A percentile compares a stretch with the other conserved stretches of the same genome.
These are phyloP conservation scores for Caradrina clavipalpis DNA, from an alignment of 2,888 invertebrate species.

Conservation along the genomic window DNA sequence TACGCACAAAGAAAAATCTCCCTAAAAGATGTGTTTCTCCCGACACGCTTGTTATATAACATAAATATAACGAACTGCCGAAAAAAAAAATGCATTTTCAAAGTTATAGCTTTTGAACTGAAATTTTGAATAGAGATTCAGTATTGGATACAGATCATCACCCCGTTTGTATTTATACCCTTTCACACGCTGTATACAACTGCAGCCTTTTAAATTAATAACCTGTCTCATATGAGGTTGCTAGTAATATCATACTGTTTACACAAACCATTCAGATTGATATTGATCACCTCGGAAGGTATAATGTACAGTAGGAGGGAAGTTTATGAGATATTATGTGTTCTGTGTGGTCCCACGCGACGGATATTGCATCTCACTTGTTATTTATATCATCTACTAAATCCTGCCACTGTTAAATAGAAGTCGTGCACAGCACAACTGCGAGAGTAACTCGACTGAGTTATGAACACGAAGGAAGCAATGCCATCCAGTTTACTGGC, in stretches of 20 bases:
- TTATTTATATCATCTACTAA: constrained; percentile 36
- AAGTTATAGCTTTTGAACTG: too few relatives aligned
- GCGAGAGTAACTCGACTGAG: constrained; percentile 12
- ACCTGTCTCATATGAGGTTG: constrained; percentile 6
- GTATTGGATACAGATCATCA: too few relatives aligned
- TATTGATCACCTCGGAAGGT: constrained; percentile 43
- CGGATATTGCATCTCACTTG: constrained; percentile 33
- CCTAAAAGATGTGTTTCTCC: too few relatives aligned
- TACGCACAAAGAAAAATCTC: too few relatives aligned
- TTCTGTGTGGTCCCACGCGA: constrained; percentile 22
- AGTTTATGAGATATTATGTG: constrained; percentile 48
- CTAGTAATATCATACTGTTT: constrained; percentile 10
- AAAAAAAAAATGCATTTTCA: too few relatives aligned
- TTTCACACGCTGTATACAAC: neutral
- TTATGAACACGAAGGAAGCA: constrained; percentile 16
- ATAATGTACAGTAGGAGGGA: constrained; percentile 11
- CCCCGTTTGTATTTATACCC: too few relatives aligned
- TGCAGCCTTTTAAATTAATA: constrained; percentile 1
- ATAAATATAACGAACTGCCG: too few relatives aligned
- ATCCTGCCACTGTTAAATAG: constrained; percentile 17
- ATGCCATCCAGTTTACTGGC: constrained; percentile 16
- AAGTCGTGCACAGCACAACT: constrained; percentile 4
- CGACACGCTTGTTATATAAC: too few relatives aligned
- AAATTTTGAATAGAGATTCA: too few relatives aligned
- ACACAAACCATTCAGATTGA: constrained; percentile 42